Evolutionary conservation across 35 echinoderm and acorn worm species (phyloP), one percentile per base, ranked within the genome.

Genomic region (Ophiothrix spiculata): DNA sequence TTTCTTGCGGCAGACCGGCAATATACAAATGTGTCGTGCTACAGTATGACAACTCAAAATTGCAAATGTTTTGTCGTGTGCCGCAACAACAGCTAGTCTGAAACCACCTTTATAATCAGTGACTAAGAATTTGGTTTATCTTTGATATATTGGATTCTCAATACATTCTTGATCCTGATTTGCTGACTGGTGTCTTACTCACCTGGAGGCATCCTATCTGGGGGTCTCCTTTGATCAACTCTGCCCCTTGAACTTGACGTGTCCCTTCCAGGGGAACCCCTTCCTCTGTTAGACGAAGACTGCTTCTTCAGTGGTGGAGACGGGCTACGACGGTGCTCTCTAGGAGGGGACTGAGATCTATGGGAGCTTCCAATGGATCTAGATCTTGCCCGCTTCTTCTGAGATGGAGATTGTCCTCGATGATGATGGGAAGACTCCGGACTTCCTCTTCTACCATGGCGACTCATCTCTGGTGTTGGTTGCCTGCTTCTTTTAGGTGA

Each of bases 331-430:
- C 69, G 60, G 23, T 77, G 41, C 31, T 74, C 64, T 31, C 82
- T 31, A 21, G 34, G 28, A 3, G 69, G 84, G 16, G 84, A 86
- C 25, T 36, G 75, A 0, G 84, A 86, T 36, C 49, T 86, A 6
- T 77, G 64, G 37, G 64, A 86, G n/a, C 84, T 77, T 23, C 49
- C 75, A 23, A 77, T 35, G 15, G 84, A 86, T 36, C 69, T 35
- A 32, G 84, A 86, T 4, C 84, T 64, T 14, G 64, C 69, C 37
- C n/a, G n/a, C 39, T 32, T 40, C 39, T 36, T 17, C 49, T 64
- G 36, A 56, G 82, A 84, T 36, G 83, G 74, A 29, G 84, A 69
- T 64, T 86, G 37, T 77, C 84, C 74, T 86, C 75, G 39, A 37
- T 77, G 84, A 15, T 38, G 37, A 16, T 17, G 64, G 23, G 69